phyloP scores from a whole-genome alignment of 1,140 invertebrate genomes.

The Megalopta genalis region DNA sequence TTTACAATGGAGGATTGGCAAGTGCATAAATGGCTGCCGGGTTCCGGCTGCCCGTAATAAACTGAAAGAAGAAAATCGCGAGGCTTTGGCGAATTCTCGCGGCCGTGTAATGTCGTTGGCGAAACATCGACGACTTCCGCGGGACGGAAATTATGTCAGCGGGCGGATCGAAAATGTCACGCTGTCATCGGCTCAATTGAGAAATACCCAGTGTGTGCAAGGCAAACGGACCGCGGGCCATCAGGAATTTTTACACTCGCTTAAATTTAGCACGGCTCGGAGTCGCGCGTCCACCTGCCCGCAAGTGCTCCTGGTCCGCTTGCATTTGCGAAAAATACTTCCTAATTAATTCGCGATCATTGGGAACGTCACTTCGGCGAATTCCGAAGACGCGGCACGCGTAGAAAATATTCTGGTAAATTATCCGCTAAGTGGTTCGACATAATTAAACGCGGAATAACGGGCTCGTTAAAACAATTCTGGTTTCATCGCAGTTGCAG shows the following conservation, averaged over 20 bases:
- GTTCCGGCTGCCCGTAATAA: too few relatives aligned
- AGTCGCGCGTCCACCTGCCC: slow-evolving; percentile 18
- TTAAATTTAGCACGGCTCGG: slow-evolving; percentile 55
- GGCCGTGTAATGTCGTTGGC: neutral
- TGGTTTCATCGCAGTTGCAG: too few relatives aligned
- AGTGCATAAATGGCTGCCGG: too few relatives aligned
- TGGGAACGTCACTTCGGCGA: too few relatives aligned
- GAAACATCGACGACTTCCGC: slow-evolving; percentile 8
- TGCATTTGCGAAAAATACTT: neutral
- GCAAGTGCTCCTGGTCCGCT: neutral
- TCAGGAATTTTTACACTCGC: slow-evolving; percentile 69
- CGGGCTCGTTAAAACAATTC: too few relatives aligned
- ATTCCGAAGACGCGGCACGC: too few relatives aligned
- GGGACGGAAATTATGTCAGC: slow-evolving; percentile 39
- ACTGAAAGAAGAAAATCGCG: too few relatives aligned
- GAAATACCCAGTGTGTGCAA: neutral
- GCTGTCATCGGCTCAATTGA: slow-evolving; percentile 30
- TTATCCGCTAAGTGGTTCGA: too few relatives aligned
- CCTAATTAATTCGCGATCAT: neutral
- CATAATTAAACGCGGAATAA: too few relatives aligned
- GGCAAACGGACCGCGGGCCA: slow-evolving; percentile 38
- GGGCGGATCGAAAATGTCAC: slow-evolving; percentile 31
- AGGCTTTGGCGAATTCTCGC: too few relatives aligned
- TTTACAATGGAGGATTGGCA: too few relatives aligned
- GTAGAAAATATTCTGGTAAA: too few relatives aligned